Evolutionary conservation across 2,888 invertebrate species (phyloP), one percentile per base, ranked within the genome.

Genomic region (Autographa gamma): DNA sequence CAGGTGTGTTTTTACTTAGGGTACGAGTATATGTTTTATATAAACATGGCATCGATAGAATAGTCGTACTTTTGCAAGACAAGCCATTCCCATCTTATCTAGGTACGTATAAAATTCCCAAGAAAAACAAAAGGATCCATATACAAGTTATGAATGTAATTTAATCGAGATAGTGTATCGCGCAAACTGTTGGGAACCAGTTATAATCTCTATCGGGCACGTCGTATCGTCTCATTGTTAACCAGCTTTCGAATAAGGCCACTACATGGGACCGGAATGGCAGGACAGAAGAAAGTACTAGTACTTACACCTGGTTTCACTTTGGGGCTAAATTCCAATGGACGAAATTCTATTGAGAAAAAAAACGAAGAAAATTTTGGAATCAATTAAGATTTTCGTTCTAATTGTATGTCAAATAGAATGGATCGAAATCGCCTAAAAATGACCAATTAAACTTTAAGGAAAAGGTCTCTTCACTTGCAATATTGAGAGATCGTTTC

Each of bases 171-270:
- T 25, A 56, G 19, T 25, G 11, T 56, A 56, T 56, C 11, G 25
- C 25, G 25, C 54, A 25, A 25, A 5, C 25, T 25, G 32, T 58
- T 18, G n/a, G 43, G 60, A 77, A 77, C 77, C 63, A 31, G 77
- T 77, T 77, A 68, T 25, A 56, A 59, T 59, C 64, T 16, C 43
- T 80, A 76, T 80, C 81, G 54, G 65, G 77, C 63, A 77, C 73
- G 60, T 77, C 62, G 58, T 67, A 80, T 72, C 81, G 73, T 65
- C 11, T 60, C 65, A 77, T 77, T 77, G 81, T 77, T 77, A 34
- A 19, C 14, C 19, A 25, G 60, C 77, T 77, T 77, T 77, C 81
- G 73, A 77, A 81, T 64, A 25, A 60, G 59, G 56, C 73, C 68
- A 58, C 25, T 25, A 76, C 63, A 68, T 77, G 72, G 19, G 66